Conservation (phyloP, 2,888 invertebrate species). For the Epicampocera succincta region DNA sequence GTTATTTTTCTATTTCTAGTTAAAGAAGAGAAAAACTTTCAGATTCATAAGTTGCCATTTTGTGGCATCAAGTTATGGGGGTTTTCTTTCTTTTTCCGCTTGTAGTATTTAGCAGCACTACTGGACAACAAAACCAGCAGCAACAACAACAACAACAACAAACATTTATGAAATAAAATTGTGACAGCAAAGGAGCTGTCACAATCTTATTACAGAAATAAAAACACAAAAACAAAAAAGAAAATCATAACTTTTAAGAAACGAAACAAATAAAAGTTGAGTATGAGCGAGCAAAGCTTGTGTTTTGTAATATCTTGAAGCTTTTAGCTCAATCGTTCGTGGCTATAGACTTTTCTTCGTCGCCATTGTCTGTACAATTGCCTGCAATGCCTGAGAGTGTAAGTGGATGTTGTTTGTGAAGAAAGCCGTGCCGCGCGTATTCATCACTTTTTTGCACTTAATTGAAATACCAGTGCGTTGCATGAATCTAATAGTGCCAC, state of each 20-base stretch:
- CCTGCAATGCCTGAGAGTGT: neutral
- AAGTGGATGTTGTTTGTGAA: neutral
- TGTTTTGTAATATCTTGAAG: conserved; percentile 32
- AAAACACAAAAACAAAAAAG: conserved; percentile 28
- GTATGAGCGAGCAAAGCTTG: conserved; percentile 27
- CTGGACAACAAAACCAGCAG: no score
- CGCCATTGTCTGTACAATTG: no score
- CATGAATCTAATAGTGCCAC: conserved; percentile 56
- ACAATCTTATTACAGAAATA: conserved; percentile 38
- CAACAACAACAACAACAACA: neutral
- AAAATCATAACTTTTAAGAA: conserved; percentile 59
- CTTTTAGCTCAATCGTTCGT: conserved; percentile 60
- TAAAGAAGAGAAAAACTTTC: conserved; percentile 15
- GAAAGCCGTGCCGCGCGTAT: conserved; percentile 41
- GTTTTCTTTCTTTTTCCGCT: neutral
- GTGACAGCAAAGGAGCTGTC: conserved; percentile 50
- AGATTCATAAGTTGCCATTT: conserved; percentile 1
- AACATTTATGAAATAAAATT: conserved; percentile 15
- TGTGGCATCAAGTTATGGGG: conserved; percentile 45
- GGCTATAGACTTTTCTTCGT: no score
- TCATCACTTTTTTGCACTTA: conserved; percentile 63
- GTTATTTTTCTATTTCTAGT: conserved; percentile 26
- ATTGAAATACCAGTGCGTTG: conserved; percentile 69
- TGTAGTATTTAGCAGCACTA: conserved; percentile 21
- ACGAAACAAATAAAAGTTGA: conserved; percentile 14